Percentiles rank a stretch among this genome's conserved stretches.
These are phyloP conservation scores for Nematostella vectensis DNA, from an alignment of 92 coral and sea anemone genomes.

Conservation along the genomic window DNA sequence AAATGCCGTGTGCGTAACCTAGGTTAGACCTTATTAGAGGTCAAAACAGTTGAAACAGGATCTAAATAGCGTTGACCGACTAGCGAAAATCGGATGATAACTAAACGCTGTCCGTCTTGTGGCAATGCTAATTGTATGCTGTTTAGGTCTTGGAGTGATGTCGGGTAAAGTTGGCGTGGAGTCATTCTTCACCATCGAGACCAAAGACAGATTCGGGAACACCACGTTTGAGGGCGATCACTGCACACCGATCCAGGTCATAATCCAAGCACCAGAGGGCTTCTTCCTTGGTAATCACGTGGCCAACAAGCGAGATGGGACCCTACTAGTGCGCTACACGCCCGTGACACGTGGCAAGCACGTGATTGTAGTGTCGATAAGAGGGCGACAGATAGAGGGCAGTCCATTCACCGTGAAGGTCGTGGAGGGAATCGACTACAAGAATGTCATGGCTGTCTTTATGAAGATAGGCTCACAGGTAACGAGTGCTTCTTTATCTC, in stretches of 20 bases:
- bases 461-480: slow-evolving; percentile 70
- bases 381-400: slow-evolving; percentile 62
- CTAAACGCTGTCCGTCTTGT: too few species aligned
- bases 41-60: too few species aligned
- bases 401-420: slow-evolving; percentile 75
- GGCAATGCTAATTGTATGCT: slow-evolving; percentile 1
- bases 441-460: slow-evolving; percentile 56
- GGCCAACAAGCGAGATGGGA: slow-evolving; percentile 67
- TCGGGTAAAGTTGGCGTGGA: slow-evolving; percentile 92
- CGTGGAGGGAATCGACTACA: slow-evolving; percentile 75
- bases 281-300: slow-evolving; percentile 77
- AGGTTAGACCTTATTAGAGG: too few species aligned
- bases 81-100: too few species aligned
- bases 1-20: too few species aligned
- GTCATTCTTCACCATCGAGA: slow-evolving; percentile 43
- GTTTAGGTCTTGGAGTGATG: slow-evolving; percentile 50
- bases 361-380: slow-evolving; percentile 34
- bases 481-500: too few species aligned
- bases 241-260: slow-evolving; percentile 56
- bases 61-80: too few species aligned
- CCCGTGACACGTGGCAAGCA: slow-evolving; percentile 82
- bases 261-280: slow-evolving; percentile 81
- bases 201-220: slow-evolving; percentile 73
- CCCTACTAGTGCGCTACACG: slow-evolving; percentile 76
- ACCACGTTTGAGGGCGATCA: slow-evolving; percentile 68